phyloP scores from a whole-genome alignment of 2,113 vertebrate species.

The Heptranchias perlo region DNA sequence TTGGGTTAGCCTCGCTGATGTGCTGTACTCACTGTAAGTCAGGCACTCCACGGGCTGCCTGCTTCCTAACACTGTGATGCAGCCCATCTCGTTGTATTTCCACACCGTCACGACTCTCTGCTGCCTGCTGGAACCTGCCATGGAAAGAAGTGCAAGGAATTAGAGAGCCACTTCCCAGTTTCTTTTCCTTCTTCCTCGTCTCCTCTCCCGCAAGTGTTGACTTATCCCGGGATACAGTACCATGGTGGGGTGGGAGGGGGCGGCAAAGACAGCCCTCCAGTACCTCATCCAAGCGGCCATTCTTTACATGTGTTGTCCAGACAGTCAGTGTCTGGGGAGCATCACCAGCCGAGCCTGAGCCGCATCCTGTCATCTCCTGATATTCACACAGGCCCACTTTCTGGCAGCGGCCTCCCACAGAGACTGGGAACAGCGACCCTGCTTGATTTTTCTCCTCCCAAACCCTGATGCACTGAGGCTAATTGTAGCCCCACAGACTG shows the following conservation, averaged over 20 bases:
- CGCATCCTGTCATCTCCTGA: neutral
- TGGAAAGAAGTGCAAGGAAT: neutral
- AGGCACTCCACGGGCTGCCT: conserved; percentile 44
- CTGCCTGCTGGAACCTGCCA: conserved; percentile 42
- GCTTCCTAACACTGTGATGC: conserved; percentile 41
- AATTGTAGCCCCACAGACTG: neutral
- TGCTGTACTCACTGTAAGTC: conserved; percentile 44
- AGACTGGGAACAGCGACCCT: neutral
- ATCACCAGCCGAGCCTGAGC: neutral
- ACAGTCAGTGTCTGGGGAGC: neutral
- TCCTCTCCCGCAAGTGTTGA: neutral
- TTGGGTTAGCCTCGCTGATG: neutral
- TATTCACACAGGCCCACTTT: too few relatives aligned
- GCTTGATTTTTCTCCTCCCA: neutral
- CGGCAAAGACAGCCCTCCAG: neutral
- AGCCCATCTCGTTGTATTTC: conserved; percentile 45
- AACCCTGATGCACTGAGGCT: neutral
- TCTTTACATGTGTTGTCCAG: neutral
- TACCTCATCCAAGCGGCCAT: neutral
- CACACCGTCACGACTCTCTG: conserved; percentile 42
- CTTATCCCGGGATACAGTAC: neutral
- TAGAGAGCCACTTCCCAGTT: neutral
- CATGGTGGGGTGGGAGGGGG: neutral
- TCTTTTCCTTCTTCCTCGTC: neutral
- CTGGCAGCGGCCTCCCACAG: neutral